A percentile compares a stretch with the other conserved stretches of the same genome.
phyloP scores from a whole-genome alignment of 1,140 invertebrate genomes.

The Caenorhabditis tropicalis region DNA sequence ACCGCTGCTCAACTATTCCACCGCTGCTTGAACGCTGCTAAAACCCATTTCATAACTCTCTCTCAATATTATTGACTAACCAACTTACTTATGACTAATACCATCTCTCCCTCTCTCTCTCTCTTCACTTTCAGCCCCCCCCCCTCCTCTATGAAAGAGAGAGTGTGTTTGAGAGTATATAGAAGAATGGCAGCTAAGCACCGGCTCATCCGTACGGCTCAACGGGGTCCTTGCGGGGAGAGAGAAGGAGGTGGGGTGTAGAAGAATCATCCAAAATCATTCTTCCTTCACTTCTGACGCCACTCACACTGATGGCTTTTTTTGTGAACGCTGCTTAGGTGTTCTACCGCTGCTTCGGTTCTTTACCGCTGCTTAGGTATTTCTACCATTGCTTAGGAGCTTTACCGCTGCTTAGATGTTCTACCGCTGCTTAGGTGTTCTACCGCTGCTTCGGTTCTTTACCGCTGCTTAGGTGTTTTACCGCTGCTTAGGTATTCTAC shows the following conservation, averaged over 20 bases:
- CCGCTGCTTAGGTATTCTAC: no score
- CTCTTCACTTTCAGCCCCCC: neutral
- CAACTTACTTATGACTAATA: constrained; percentile 41
- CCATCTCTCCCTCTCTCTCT: neutral
- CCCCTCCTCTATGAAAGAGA: neutral
- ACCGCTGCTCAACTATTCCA: neutral
- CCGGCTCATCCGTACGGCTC: constrained; percentile 41
- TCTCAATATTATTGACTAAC: neutral
- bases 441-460: no score
- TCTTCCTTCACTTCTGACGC: no score
- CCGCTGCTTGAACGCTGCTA: neutral
- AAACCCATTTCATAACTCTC: no score
- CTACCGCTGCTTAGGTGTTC: no score
- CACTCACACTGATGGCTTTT: no score
- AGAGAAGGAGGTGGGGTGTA: neutral
- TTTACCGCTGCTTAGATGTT: no score
- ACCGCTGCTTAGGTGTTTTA: no score
- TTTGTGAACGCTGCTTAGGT: no score
- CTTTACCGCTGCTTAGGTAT: no score
- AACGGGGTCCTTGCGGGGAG: constrained; percentile 12
- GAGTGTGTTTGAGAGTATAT: neutral
- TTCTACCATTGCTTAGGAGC: no score
- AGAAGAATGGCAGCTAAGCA: constrained; percentile 37
- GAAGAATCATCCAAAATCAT: neutral
- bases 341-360: no score